Evolutionary conservation across 2,797 vertebrate species (phyloP).

Genomic region (Eulemur rubriventer): DNA sequence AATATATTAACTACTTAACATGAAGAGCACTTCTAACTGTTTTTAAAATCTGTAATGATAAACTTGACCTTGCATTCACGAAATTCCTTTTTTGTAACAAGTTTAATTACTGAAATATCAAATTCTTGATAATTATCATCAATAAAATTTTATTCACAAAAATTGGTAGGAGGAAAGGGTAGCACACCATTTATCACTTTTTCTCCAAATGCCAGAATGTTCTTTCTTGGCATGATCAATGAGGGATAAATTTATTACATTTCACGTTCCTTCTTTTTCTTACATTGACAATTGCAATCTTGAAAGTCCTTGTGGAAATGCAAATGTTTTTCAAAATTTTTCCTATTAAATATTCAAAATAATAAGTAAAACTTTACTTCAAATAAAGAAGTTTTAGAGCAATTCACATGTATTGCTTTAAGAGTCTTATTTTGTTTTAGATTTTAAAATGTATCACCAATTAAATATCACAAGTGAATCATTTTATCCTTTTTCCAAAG

Average conservation of each 20-base stretch:
- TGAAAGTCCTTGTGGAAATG: neutral
- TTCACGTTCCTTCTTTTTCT: neutral
- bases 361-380: neutral
- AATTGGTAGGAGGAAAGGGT: neutral
- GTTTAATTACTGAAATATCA: neutral
- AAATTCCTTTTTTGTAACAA: neutral
- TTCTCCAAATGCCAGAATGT: neutral
- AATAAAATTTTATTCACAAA: neutral
- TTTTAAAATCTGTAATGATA: neutral
- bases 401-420: neutral
- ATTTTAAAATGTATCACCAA: slow-evolving; percentile 16
- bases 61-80: neutral
- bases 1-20: neutral
- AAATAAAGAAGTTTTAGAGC: neutral
- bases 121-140: neutral
- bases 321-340: neutral
- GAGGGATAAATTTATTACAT: neutral
- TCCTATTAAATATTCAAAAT: neutral
- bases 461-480: neutral
- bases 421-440: neutral
- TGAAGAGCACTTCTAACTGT: neutral
- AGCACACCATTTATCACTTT: neutral
- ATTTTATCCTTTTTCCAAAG: slow-evolving; percentile 24
- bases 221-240: neutral
- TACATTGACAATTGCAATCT: neutral